Base-by-base conservation (phyloP, 2,113 vertebrate genomes). In the Embiotoca jacksoni region DNA sequence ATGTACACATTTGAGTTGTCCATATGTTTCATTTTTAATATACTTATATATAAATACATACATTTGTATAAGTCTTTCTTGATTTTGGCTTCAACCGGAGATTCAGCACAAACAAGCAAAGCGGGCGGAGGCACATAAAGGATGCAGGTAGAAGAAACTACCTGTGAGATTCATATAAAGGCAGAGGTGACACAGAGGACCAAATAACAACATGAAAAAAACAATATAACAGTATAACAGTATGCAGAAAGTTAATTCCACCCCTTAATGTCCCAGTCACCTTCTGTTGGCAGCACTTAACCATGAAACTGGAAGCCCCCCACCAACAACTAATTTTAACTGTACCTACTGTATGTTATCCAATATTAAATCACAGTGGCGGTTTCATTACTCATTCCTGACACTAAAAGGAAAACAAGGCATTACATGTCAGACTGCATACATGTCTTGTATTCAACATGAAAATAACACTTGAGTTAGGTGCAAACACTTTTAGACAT, bases 31-130 rank as follows among this genome's bases (percentile, higher is more conserved):
- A 65, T 89, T 89, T 94, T 94, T 92, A 93, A 94, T 94, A 92
- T 92, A 91, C 67, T 88, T 87, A 89, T 92, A 92, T 93, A 94
- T 93, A 94, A 91, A 94, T 93, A 94, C 84, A 92, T 91, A 93
- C 88, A 92, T 92, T 90, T 93, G 84, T 91, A 84, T 85, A 91
- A 80, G 84, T 92, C 91, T 89, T 92, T 91, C 89, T 94, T 85
- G 70, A 91, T 90, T 92, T 94, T 92, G 92, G 92, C 85, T 91
- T 94, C 71, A 91, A 76, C 64, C 59, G 79, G 84, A 89, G 85
- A 85, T 88, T 86, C 44, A 47, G 87, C 84, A 89, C 90, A 93
- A 91, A 89, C 81, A 85, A 91, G 86, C 89, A 91, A 23, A 90
- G 89, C 89, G 75, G 82, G 82, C 90, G 83, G 68, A 86, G 77